Conservation (phyloP, 2,113 vertebrate species). For the Capreolus pygargus region DNA sequence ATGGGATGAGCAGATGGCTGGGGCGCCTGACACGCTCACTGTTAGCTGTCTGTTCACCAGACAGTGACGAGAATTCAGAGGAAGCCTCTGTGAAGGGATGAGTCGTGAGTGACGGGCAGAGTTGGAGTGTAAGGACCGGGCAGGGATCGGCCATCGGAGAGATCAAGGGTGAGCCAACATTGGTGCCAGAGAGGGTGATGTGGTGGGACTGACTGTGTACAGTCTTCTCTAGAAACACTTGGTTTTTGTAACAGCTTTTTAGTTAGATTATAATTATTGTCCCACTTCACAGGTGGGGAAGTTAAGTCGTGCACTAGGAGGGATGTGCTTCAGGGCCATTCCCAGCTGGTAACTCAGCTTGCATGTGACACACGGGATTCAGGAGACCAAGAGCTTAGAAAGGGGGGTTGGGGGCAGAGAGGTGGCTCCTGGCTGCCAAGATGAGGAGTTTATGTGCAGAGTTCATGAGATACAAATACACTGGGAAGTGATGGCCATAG, state of each 20-base stretch:
- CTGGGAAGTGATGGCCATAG: background rate
- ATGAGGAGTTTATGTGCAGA: background rate
- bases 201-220: background rate
- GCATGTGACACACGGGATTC: accelerated
- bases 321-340: background rate
- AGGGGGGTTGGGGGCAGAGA: background rate
- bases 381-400: background rate
- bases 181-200: background rate
- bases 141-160: accelerated
- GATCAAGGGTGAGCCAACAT: background rate
- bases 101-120: background rate
- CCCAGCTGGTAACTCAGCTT: background rate
- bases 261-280: background rate
- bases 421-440: background rate
- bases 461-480: background rate
- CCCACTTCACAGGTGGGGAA: background rate
- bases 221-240: background rate
- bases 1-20: background rate
- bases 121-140: background rate
- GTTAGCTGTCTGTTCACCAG: accelerated
- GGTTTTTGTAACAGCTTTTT: background rate
- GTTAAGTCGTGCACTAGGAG: background rate
- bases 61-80: background rate
- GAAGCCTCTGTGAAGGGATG: background rate
- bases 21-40: background rate